phyloP scores from a whole-genome alignment of 2,888 invertebrate genomes.

The Drosophila monieri region DNA sequence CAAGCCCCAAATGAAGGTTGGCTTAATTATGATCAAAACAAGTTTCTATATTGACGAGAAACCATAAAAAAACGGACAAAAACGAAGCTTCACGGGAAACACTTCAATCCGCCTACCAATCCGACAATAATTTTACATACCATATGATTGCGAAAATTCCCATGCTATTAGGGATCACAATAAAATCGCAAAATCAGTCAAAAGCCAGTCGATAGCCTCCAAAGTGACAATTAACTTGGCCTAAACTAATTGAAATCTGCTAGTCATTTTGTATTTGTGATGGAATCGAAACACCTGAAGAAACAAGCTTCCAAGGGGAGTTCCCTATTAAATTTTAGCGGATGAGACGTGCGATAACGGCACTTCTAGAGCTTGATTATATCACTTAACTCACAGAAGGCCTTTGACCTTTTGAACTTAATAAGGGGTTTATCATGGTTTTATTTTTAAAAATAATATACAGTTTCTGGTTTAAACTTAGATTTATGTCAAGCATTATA shows the following conservation, averaged over 20 bases:
- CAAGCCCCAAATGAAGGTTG: constrained; percentile 20
- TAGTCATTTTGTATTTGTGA: constrained; percentile 10
- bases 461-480: too few species aligned
- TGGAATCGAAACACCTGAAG: constrained; percentile 16
- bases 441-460: not conserved
- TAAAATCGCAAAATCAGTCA: constrained; percentile 11
- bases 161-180: constrained; percentile 19
- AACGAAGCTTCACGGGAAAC: constrained; percentile 2
- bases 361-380: not conserved
- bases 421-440: not conserved
- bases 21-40: constrained; percentile 36
- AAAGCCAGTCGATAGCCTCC: constrained; percentile 30
- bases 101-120: constrained; percentile 32
- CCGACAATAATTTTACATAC: constrained; percentile 7
- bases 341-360: not conserved
- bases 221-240: constrained; percentile 19
- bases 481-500: too few species aligned
- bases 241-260: constrained; percentile 10
- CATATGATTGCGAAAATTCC: constrained; percentile 10
- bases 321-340: not conserved
- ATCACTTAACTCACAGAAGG: not conserved
- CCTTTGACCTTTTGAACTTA: constrained; percentile 4
- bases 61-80: constrained; percentile 19
- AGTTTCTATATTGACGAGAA: constrained; percentile 32
- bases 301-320: not conserved